A percentile compares a stretch with the other conserved stretches of the same genome.
Evolutionary conservation across 2,113 vertebrate genomes (phyloP).

Genomic region (Zosterops lateralis): DNA sequence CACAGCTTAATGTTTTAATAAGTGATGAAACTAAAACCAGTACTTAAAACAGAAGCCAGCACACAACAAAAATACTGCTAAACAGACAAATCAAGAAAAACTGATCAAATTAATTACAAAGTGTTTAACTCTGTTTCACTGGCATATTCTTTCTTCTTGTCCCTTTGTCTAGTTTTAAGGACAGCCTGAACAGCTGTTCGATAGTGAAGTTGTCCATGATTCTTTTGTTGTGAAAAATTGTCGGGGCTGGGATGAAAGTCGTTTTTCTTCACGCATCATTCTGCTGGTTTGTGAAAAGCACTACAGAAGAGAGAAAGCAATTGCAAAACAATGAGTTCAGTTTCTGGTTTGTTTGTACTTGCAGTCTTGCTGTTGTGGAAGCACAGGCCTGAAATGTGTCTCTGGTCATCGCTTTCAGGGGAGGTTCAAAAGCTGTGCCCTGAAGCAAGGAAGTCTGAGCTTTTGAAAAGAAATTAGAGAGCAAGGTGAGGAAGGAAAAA

Average conservation of each 20-base stretch:
- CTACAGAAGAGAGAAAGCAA: background rate
- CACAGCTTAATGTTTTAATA: background rate
- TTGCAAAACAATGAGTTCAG: background rate
- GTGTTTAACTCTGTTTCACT: background rate
- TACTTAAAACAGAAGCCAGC: background rate
- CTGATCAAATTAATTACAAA: fast-evolving
- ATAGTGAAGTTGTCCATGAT: background rate
- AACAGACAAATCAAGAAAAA: background rate
- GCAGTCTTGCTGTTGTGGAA: background rate
- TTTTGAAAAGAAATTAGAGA: background rate
- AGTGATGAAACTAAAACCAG: background rate
- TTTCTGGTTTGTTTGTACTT: background rate
- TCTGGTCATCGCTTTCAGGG: background rate
- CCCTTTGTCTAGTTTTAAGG: background rate
- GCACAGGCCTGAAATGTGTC: background rate
- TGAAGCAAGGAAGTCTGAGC: background rate
- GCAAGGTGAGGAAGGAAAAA: background rate
- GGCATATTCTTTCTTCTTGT: background rate
- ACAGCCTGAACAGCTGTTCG: background rate
- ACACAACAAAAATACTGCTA: background rate
- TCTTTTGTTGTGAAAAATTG: background rate
- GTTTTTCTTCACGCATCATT: background rate
- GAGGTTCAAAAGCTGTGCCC: background rate
- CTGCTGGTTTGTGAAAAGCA: background rate
- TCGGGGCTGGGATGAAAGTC: background rate